These are phyloP conservation scores for Cnemophilus loriae DNA, from an alignment of 2,113 vertebrate species.

Conservation along the genomic window DNA sequence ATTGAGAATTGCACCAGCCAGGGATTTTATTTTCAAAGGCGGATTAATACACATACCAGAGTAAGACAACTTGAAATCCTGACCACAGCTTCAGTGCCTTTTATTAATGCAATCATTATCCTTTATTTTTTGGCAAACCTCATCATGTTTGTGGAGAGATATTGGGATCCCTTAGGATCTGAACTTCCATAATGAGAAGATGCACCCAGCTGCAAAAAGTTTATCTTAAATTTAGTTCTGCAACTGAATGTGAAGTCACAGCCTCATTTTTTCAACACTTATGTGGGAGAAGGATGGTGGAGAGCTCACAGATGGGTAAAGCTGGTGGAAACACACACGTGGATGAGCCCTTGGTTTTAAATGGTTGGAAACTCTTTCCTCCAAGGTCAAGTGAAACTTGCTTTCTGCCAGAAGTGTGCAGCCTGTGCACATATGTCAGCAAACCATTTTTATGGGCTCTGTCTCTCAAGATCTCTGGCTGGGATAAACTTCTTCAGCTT, in stretches of 20 bases:
- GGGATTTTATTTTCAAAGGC: neutral
- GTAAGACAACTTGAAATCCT: neutral
- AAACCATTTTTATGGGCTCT: neutral
- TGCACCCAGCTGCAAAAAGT: neutral
- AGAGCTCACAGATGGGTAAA: neutral
- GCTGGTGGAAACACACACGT: rapidly evolving
- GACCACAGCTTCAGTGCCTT: neutral
- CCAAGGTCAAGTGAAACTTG: neutral
- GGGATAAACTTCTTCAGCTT: neutral
- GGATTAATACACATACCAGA: neutral
- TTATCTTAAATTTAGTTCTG: neutral
- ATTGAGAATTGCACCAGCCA: neutral
- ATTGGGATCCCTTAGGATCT: neutral
- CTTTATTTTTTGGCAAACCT: neutral
- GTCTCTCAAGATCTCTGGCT: neutral
- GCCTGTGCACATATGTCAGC: neutral
- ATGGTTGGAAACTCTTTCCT: neutral
- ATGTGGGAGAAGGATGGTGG: neutral
- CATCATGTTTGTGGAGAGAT: rapidly evolving
- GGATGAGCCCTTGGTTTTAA: neutral
- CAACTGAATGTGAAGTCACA: neutral
- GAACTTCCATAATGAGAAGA: neutral
- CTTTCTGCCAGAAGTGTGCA: neutral
- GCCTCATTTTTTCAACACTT: neutral
- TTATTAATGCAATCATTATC: neutral